A percentile compares a stretch with the other conserved stretches of the same genome.
Conservation (phyloP, 2,888 invertebrate genomes). For the Meganola albula region DNA sequence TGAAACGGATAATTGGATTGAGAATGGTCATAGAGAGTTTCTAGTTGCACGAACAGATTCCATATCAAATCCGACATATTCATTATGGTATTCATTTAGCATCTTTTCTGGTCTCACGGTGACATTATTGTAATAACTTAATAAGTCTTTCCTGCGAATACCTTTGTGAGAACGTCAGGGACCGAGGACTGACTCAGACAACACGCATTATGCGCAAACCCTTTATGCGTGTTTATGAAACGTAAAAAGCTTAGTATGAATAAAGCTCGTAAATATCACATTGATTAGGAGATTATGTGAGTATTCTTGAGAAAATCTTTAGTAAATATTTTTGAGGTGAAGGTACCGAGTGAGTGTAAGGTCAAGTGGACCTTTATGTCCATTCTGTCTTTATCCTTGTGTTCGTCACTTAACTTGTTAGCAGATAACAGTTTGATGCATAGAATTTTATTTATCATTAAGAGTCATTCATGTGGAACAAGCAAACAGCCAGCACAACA, state of each 20-base stretch:
- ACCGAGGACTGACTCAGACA: constrained; percentile 48
- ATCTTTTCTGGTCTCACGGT: constrained; percentile 50
- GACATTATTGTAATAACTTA: constrained; percentile 61
- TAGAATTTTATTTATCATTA: constrained; percentile 38
- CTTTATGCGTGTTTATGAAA: constrained; percentile 39
- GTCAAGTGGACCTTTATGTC: constrained; percentile 37
- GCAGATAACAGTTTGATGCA: constrained; percentile 33
- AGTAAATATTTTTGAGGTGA: constrained; percentile 39
- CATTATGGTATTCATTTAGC: constrained; percentile 29
- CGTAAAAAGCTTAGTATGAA: constrained; percentile 23
- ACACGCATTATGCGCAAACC: constrained; percentile 46
- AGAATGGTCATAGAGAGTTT: constrained; percentile 38
- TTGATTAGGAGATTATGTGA: constrained; percentile 39
- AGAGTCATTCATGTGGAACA: constrained; percentile 39
- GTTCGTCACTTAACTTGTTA: constrained; percentile 33
- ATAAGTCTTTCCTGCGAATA: constrained; percentile 62
- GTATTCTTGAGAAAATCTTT: constrained; percentile 37
- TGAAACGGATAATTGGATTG: constrained; percentile 54
- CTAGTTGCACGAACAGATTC: constrained; percentile 42
- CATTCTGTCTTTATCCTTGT: constrained; percentile 47
- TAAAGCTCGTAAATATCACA: constrained; percentile 34
- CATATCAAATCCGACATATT: constrained; percentile 43
- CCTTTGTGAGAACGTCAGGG: constrained; percentile 65
- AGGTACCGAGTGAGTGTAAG: constrained; percentile 37
- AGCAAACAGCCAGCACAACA: no score